Evolutionary conservation across 2,888 invertebrate species (phyloP).

Genomic region (Pterostichus niger): DNA sequence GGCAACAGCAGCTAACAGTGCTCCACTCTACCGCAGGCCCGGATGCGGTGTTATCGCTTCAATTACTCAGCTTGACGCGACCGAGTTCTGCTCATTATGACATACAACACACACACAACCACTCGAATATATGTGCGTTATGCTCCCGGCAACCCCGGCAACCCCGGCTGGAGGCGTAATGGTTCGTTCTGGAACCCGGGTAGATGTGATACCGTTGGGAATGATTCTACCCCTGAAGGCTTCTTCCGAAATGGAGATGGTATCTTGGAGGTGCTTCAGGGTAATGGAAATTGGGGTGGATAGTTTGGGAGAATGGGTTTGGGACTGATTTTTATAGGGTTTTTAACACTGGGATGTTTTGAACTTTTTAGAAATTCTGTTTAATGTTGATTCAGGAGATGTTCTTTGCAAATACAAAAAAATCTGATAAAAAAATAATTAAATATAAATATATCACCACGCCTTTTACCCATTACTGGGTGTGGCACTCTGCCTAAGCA

Average conservation of each 20-base stretch:
- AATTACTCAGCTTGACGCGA: constrained; percentile 61
- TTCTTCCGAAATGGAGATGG: neutral
- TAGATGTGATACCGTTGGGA: too few species aligned
- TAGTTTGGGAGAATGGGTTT: neutral
- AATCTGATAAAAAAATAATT: too few species aligned
- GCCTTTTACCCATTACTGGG: too few species aligned
- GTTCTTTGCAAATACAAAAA: too few species aligned
- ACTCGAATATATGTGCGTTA: too few species aligned
- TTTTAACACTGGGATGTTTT: neutral
- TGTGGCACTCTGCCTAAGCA: too few species aligned
- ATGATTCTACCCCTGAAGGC: too few species aligned
- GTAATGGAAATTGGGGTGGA: neutral
- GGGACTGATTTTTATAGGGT: neutral
- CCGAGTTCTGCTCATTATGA: constrained; percentile 48
- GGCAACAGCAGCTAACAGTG: neutral
- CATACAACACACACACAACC: constrained; percentile 4
- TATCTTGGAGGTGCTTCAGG: neutral
- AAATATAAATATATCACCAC: too few species aligned
- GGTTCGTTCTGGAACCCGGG: too few species aligned
- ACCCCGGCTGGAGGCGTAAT: too few species aligned
- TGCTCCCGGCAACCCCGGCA: too few species aligned
- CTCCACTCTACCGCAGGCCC: constrained; percentile 14
- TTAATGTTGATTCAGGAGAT: too few species aligned
- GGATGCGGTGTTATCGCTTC: constrained; percentile 61
- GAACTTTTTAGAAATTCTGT: neutral